Base-by-base conservation (phyloP, 2,113 vertebrate genomes). In the Pluvialis apricaria region DNA sequence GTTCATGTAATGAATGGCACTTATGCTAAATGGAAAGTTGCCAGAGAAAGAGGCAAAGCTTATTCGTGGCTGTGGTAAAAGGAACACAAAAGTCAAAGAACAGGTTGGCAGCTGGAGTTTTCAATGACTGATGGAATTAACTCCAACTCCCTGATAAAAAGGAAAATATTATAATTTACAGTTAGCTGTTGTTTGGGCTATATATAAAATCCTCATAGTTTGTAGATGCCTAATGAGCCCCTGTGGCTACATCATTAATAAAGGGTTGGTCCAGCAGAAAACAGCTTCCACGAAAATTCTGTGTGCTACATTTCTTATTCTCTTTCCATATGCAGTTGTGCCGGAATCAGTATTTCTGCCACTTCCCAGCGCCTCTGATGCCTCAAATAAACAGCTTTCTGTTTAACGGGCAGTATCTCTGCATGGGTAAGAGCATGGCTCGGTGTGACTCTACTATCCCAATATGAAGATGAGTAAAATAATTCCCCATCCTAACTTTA, bases 311-410 rank as follows among this genome's bases (percentile, higher is more conserved):
- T 89, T 92, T 87, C 66, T 66, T 79, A 64, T 28, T 83, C 58
- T 64, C 57, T 88, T 89, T 75, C 87, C 44, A 32, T 64, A 69
- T 34, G 88, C 52, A 73, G 62, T 91, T 69, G 73, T 85, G 62
- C 82, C 52, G 86, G 81, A 79, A 96, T 91, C 73, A 40, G 84
- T 95, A 91, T 92, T 94, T 65, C 57, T 94, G 82, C 82, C 68
- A 34, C 66, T 80, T 90, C 70, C 84, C 34, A 38, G 51, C 45
- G 69, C 44, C 34, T 84, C 58, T 76, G 66, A n/a, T 55, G 45
- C 66, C 82, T 87, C 58, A 34, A 72, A 79, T 19, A 76, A 83
- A 79, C 36, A 49, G 36, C 49, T 93, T 90, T 85, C 44, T 90
- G 8, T 77, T 88, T 65, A 70, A 92, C 85, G 66, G 32, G 55